These are phyloP conservation scores for Larimichthys crocea DNA, from an alignment of 2,113 vertebrate genomes.

Conservation along the genomic window DNA sequence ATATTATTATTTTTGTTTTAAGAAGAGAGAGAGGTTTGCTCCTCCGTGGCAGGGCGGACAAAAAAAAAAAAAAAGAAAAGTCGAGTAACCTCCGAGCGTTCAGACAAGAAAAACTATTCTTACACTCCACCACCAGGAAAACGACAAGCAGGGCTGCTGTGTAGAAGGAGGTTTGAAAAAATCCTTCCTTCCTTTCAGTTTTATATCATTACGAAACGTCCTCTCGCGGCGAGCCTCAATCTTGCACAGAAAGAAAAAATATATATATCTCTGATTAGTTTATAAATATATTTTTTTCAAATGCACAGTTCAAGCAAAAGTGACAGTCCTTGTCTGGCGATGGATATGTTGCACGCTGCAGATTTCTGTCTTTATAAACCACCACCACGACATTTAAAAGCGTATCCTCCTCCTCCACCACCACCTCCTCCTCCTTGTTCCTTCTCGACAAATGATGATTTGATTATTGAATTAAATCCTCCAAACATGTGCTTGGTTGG, in stretches of 20 bases:
- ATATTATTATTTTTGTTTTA: no score
- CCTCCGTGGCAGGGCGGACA: slow-evolving; percentile 68
- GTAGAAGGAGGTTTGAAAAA: slow-evolving; percentile 73
- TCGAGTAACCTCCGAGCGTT: slow-evolving; percentile 48
- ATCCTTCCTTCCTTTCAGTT: slow-evolving; percentile 85
- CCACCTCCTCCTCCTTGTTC: neutral
- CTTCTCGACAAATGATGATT: slow-evolving; percentile 32
- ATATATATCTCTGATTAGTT: slow-evolving; percentile 20
- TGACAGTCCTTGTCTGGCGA: slow-evolving; percentile 69
- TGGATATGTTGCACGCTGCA: slow-evolving; percentile 53
- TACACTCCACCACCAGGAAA: slow-evolving; percentile 75
- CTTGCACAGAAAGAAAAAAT: slow-evolving; percentile 42
- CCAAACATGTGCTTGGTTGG: slow-evolving; percentile 28
- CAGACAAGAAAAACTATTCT: slow-evolving; percentile 70
- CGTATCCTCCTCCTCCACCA: slow-evolving; percentile 30
- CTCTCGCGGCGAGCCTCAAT: slow-evolving; percentile 56
- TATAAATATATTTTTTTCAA: neutral
- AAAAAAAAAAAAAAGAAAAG: slow-evolving; percentile 38
- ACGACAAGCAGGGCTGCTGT: slow-evolving; percentile 72
- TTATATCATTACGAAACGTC: slow-evolving; percentile 85
- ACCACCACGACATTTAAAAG: slow-evolving; percentile 44
- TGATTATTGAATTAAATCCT: slow-evolving; percentile 60
- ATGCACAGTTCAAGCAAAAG: slow-evolving; percentile 47
- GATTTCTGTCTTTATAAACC: slow-evolving; percentile 16
- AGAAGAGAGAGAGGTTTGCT: slow-evolving; percentile 26